Percentiles rank a stretch among this genome's conserved stretches.
These are phyloP conservation scores for Oxyruncus cristatus DNA, from an alignment of 2,113 vertebrate genomes.

Conservation along the genomic window DNA sequence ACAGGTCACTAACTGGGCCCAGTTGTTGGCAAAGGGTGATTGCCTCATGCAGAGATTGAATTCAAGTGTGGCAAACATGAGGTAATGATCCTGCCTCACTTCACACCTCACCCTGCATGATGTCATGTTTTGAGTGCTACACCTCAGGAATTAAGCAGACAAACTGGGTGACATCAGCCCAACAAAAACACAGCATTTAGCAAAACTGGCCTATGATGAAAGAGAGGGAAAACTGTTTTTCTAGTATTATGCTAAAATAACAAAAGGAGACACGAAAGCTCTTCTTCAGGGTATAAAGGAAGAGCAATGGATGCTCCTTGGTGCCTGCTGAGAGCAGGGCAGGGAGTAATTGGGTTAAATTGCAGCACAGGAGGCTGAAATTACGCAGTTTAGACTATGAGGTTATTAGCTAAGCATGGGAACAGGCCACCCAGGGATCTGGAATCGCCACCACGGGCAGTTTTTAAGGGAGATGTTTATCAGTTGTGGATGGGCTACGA, in stretches of 20 bases:
- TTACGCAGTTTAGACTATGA: not conserved
- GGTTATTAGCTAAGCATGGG: not conserved
- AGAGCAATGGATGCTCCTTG: not conserved
- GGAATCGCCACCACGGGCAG: not conserved
- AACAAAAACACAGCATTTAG: not conserved
- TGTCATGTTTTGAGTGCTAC: not conserved
- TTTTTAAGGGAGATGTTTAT: not conserved
- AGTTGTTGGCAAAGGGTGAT: not conserved
- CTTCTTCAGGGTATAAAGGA: not conserved
- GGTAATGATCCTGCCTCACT: not conserved
- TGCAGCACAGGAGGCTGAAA: not conserved
- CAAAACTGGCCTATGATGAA: not conserved
- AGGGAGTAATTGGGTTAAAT: not conserved
- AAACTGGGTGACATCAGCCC: not conserved
- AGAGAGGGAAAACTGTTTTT: not conserved
- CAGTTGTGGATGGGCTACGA: not conserved
- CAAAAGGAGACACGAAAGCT: not conserved
- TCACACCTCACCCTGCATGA: not conserved
- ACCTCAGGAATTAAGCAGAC: not conserved
- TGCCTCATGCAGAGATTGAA: not conserved
- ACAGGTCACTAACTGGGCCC: not conserved
- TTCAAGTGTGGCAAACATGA: not conserved
- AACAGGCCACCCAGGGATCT: not conserved
- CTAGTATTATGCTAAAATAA: not conserved
- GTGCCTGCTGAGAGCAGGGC: not conserved